Conservation (phyloP, 2,888 invertebrate species). For the Octodonta nipae region DNA sequence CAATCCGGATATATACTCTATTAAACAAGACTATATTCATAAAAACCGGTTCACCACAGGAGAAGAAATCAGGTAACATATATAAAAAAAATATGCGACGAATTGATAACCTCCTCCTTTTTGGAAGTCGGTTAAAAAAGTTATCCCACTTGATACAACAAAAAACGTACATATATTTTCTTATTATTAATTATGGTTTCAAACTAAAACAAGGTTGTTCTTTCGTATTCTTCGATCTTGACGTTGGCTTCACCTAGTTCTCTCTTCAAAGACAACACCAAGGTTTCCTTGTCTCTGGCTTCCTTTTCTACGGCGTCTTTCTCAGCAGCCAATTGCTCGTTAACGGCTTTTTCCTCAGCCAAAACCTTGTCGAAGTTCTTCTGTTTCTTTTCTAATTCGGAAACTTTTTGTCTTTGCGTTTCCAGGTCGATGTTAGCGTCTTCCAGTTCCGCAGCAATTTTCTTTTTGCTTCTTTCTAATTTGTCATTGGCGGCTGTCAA, state of each 20-base stretch:
- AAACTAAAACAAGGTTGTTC: too few relatives aligned
- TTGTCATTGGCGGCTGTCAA: slow-evolving; percentile 80
- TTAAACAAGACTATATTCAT: too few relatives aligned
- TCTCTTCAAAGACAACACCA: slow-evolving; percentile 78
- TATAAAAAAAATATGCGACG: too few relatives aligned
- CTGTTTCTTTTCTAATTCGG: slow-evolving; percentile 91
- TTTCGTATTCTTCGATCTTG: slow-evolving; percentile 78
- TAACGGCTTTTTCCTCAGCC: slow-evolving; percentile 70
- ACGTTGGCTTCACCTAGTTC: slow-evolving; percentile 85
- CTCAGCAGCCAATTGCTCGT: slow-evolving; percentile 77
- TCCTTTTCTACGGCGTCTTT: slow-evolving; percentile 86
- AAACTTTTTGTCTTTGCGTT: slow-evolving; percentile 74
- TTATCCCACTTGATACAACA: too few relatives aligned
- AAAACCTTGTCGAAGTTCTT: slow-evolving; percentile 92
- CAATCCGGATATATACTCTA: too few relatives aligned
- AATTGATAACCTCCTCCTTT: too few relatives aligned
- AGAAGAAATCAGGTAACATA: too few relatives aligned
- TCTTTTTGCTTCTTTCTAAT: slow-evolving; percentile 92
- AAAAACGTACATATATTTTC: too few relatives aligned
- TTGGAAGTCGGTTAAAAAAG: too few relatives aligned
- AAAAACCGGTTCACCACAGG: too few relatives aligned
- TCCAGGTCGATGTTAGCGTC: slow-evolving; percentile 92
- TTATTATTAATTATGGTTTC: too few relatives aligned
- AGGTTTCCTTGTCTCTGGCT: slow-evolving; percentile 92
- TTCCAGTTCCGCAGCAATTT: slow-evolving; percentile 92